Conservation (phyloP, 2,888 invertebrate genomes). For the Ptilodon capucinus region DNA sequence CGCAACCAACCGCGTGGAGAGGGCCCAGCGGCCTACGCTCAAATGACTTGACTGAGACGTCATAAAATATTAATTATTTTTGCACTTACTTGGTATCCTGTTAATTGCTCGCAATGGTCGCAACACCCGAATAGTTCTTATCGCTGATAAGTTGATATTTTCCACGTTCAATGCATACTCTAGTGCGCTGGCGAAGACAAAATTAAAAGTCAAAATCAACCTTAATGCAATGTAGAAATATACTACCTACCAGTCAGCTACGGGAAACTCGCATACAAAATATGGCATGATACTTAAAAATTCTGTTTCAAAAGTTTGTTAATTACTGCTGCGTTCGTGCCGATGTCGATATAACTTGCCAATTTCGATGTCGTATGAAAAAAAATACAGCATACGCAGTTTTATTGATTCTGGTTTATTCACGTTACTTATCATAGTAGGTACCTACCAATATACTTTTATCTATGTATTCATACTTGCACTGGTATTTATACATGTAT, state of each 20-base stretch:
- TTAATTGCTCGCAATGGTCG: constrained; percentile 99
- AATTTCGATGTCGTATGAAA: background rate
- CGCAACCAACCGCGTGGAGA: too few relatives aligned
- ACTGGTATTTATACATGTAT: too few relatives aligned
- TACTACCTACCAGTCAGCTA: too few relatives aligned
- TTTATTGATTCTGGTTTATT: background rate
- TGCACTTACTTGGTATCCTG: constrained; percentile 98
- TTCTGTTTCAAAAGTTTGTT: background rate
- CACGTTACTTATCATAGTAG: too few relatives aligned
- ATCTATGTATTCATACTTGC: too few relatives aligned
- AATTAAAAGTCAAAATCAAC: background rate
- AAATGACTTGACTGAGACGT: background rate
- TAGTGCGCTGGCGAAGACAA: constrained; percentile 83
- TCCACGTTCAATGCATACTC: constrained; percentile 97
- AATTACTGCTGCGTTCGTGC: background rate
- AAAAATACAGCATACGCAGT: background rate
- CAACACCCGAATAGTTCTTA: constrained; percentile 98
- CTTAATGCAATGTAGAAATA: background rate
- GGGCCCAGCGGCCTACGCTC: too few relatives aligned
- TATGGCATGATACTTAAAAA: background rate
- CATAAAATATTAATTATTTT: background rate
- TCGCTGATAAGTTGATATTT: constrained; percentile 98
- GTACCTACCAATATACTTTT: too few relatives aligned
- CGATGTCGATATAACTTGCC: background rate
- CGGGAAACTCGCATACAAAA: background rate